Evolutionary conservation across 2,888 invertebrate genomes (phyloP).

Genomic region (Lordiphosa andalusiaca): DNA sequence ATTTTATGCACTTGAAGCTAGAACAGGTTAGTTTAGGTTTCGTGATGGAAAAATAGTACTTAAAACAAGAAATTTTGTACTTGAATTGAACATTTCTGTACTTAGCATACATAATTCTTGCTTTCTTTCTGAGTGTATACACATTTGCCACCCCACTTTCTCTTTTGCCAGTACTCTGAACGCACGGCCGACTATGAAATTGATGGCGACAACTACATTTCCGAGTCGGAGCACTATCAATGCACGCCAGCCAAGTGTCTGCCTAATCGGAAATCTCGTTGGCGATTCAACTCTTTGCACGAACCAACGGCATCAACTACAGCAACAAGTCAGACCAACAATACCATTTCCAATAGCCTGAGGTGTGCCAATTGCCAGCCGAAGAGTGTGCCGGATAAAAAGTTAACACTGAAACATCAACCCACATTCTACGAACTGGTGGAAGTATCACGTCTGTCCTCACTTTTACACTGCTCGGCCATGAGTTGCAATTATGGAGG

Average conservation of each 20-base stretch:
- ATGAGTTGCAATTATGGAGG: conserved; percentile 70
- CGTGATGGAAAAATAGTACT: too few species aligned
- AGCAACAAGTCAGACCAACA: conserved; percentile 45
- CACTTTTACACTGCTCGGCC: conserved; percentile 73
- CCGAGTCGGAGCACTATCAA: conserved; percentile 76
- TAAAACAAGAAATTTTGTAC: too few species aligned
- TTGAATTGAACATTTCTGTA: too few species aligned
- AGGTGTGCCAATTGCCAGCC: conserved; percentile 69
- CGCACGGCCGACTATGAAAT: conserved; percentile 76
- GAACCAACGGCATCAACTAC: conserved; percentile 20
- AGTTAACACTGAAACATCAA: conserved; percentile 60
- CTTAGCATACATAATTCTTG: too few species aligned
- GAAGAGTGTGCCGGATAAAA: conserved; percentile 42
- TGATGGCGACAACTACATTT: conserved; percentile 76
- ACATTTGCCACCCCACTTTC: not conserved
- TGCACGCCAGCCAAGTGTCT: conserved; percentile 66
- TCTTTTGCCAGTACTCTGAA: conserved; percentile 71
- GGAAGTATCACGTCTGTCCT: conserved; percentile 75
- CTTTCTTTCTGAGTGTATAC: too few species aligned
- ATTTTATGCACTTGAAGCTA: too few species aligned
- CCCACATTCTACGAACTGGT: conserved; percentile 78
- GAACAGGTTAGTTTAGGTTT: too few species aligned
- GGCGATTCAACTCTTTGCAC: conserved; percentile 46
- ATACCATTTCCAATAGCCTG: conserved; percentile 20
- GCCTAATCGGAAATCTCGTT: conserved; percentile 63